These are phyloP conservation scores for Callocephalon fimbriatum DNA, from an alignment of 2,113 vertebrate species.

Conservation along the genomic window DNA sequence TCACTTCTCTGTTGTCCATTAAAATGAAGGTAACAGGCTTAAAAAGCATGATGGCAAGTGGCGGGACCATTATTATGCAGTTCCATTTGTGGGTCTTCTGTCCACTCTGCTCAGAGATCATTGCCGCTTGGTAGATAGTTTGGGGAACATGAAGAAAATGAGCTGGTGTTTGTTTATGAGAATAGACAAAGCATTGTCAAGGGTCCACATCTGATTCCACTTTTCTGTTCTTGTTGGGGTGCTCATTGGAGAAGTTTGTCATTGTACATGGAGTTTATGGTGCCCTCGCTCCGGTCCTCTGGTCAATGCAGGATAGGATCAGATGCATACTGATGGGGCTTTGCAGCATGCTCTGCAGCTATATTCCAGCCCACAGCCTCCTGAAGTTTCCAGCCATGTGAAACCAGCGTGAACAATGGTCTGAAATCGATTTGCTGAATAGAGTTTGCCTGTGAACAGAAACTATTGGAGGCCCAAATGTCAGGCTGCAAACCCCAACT, in stretches of 20 bases:
- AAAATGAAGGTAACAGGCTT: neutral
- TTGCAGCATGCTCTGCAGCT: neutral
- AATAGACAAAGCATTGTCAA: neutral
- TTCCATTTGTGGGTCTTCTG: neutral
- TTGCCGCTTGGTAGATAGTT: neutral
- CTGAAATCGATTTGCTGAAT: neutral
- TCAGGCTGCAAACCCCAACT: neutral
- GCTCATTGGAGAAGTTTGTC: neutral
- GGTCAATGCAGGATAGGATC: neutral
- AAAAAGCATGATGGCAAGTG: neutral
- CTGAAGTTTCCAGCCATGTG: neutral
- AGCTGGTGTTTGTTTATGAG: neutral
- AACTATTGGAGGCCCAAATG: neutral
- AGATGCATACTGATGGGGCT: neutral
- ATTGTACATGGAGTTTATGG: fast-evolving
- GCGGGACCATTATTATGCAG: neutral
- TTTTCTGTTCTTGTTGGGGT: neutral
- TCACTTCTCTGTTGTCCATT: neutral
- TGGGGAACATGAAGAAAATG: neutral
- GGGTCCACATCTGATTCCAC: fast-evolving
- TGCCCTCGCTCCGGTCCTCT: neutral
- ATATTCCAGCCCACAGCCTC: neutral
- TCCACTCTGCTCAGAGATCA: neutral
- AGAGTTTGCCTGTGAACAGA: neutral
- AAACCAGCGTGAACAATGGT: neutral